Base-by-base conservation (phyloP, 1,140 invertebrate genomes). In the Pteromalus puparum region DNA sequence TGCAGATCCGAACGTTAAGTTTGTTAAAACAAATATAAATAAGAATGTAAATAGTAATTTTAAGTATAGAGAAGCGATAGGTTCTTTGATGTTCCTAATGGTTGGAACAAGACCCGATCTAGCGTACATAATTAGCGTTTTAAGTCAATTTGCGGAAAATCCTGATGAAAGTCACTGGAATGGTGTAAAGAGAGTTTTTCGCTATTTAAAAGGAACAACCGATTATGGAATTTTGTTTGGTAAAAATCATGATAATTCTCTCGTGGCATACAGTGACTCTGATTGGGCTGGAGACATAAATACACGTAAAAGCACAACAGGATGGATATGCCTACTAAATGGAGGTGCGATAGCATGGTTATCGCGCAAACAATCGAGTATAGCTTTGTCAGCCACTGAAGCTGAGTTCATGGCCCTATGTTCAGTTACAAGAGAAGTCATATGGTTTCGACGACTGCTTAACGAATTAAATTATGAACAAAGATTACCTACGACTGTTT, bases 181-280 rank as follows among this genome's bases (percentile, higher is more conserved):
- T 83, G 88, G 88, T 13, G 88, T 90, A 1, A 92, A 93, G 84
- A 77, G 89, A 28, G 87, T 93, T 4, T 85, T 90, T 42, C 87
- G 87, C 28, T 93, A 94, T 84, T 77, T 94, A 12, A 92, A 91
- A 83, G 91, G 90, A 42, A 93, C 91, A 48, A 86, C 67, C 12
- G 77, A 92, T 77, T 72, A 86, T n/a, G 89, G 88, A 82, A 48
- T 86, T 28, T 53, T 78, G 0, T 85, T 70, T 24, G 18, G 15
- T 24, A 73, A 81, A 18, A 82, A 79, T n/a, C 21, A 65, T 6
- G 42, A 85, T 21, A 78, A 86, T 28, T 12, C 12, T 26, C 53
- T 86, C 6, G 34, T 28, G 70, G 74, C 76, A 53, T 89, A 89
- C 75, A 88, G 88, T 84, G 86, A 87, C 28, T 12, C 85, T 48